Base-by-base conservation (phyloP, 2,888 invertebrate species). In the Craniophora ligustri region DNA sequence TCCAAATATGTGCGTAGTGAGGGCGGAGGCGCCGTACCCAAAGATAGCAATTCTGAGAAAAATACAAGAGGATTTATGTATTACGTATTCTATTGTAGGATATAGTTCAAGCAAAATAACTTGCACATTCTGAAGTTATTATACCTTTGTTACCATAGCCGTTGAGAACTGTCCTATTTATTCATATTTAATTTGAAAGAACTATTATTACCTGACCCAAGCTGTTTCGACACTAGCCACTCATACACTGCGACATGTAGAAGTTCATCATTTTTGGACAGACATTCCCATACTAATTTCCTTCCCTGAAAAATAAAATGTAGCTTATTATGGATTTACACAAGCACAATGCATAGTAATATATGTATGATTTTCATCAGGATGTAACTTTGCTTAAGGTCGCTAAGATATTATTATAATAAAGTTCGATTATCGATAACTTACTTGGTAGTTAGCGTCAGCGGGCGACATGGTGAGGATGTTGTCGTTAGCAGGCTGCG, bases 231-330 rank as follows among this genome's bases (percentile, higher is more conserved):
- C 64, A 98, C 95, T 82, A 99, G 95, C 99, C 99, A 99, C 74
- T 98, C 97, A 84, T 99, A 99, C 0, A 99, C 94, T 0, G 97
- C 96, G 0, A 97, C 96, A 80, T 99, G 99, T 53, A 98, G 95
- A 11, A 98, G 93, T 82, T 99, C 98, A 87, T 99, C 99, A 4
- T 95, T 93, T 4, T 95, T 94, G 39, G 95, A 95, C 10, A 97
- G 87, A 50, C 96, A 95, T 71, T 96, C 95, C 69, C 94, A 93
- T 13, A 97, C 95, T 15, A 97, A 93, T 80, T 91, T 91, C 53
- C 92, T 84, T 42, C 91, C 92, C 93, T 93, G 71, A 28, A 84
- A 59, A 39, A 0, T 13, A 23, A 18, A 14, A 1, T 10, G 8
- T 5, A 21, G 10, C 23, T 10, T 23, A 23, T 23, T 23, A 10